Base-by-base conservation (phyloP, 2,113 vertebrate species). In the Scalopus aquaticus region DNA sequence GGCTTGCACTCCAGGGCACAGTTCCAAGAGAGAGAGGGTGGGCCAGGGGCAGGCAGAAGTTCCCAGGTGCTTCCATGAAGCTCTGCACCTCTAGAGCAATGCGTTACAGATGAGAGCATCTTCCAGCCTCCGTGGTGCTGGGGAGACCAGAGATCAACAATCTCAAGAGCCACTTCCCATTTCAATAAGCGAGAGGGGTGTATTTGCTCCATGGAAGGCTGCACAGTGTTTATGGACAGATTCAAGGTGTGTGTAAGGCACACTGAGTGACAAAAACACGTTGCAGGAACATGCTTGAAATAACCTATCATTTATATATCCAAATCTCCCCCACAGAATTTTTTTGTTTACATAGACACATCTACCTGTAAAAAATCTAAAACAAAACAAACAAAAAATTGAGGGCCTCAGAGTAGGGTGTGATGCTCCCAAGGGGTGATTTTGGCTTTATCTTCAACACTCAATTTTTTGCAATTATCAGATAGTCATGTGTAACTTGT, bases 61-160 rank as follows among this genome's bases (percentile, higher is more conserved):
- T 22, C 32, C 62, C 39, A 28, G 39, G 17, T 44, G 7, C 6
- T 15, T 0, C 0, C 37, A 12, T 9, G 13, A 49, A 6, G 20
- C 44, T 44, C 26, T 39, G 46, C 17, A 13, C 32, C 9, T 78
- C 51, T 42, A 42, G 28, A 37, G 12, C 10, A 56, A 28, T n/a
- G 8, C 30, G 58, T 69, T 11, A 17, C 20, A 6, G 64, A 73
- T 30, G 54, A n/a, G 64, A 39, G 42, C n/a, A 12, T 80, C n/a
- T 35, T 72, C 83, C 6, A 20, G 44, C 44, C n/a, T 46, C 24
- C 42, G 39, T 26, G 7, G 46, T 10, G 7, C 15, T 4, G 2
- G 26, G 30, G 37, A 49, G 19, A 8, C 1, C 37, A 17, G 9
- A 1, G 4, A 9, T 49, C 56, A 64, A 49, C 42, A 49, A 58